Percentiles rank a stretch among this genome's conserved stretches.
Conservation (phyloP, 2,888 invertebrate genomes). For the Brachylomia viminalis region DNA sequence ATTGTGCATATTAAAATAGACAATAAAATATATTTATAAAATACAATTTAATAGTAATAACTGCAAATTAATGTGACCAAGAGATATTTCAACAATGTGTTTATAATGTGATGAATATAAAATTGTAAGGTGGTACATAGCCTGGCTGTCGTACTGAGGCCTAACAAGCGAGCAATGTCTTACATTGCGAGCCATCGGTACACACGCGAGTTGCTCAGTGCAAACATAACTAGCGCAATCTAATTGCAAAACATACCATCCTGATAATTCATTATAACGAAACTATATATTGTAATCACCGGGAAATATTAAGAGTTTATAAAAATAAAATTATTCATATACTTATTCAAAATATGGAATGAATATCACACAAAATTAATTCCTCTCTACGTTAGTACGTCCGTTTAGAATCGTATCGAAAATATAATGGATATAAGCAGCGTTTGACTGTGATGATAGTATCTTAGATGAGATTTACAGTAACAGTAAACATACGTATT, state of each 20-base stretch:
- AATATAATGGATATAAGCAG: conserved; percentile 63
- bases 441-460: conserved; percentile 66
- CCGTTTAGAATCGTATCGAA: conserved; percentile 65
- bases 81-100: conserved; percentile 82
- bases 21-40: conserved; percentile 89
- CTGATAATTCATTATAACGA: conserved; percentile 72
- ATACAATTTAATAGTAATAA: conserved; percentile 87
- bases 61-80: conserved; percentile 86
- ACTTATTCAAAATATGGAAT: conserved; percentile 83
- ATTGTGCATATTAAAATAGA: conserved; percentile 89
- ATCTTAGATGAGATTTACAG: conserved; percentile 79
- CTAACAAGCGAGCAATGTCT: conserved; percentile 83
- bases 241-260: conserved; percentile 84
- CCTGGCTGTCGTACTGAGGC: conserved; percentile 41
- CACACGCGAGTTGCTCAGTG: conserved; percentile 70
- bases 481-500: conserved; percentile 84
- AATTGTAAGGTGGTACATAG: conserved; percentile 60
- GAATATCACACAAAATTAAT: conserved; percentile 89
- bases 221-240: conserved; percentile 88
- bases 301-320: conserved; percentile 78
- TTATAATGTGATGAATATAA: conserved; percentile 75
- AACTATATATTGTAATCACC: conserved; percentile 76
- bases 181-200: conserved; percentile 77
- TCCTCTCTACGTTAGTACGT: conserved; percentile 78
- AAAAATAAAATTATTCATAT: conserved; percentile 82